These are phyloP conservation scores for Cabera pusaria DNA, from an alignment of 2,888 invertebrate species.

Conservation along the genomic window DNA sequence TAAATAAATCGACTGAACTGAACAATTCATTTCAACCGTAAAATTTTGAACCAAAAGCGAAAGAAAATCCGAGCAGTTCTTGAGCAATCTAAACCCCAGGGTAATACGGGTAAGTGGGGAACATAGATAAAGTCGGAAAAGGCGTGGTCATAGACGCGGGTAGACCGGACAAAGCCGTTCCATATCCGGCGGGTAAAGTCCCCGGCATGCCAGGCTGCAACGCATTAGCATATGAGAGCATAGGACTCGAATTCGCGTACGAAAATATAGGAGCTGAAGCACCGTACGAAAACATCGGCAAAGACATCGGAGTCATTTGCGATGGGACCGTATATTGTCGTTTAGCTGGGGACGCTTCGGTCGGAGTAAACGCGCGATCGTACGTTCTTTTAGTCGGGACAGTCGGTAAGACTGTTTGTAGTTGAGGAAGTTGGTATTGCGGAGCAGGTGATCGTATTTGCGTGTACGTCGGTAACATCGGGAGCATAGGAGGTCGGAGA, in stretches of 20 bases:
- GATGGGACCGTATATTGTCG: constrained; percentile 66
- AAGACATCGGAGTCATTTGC: constrained; percentile 65
- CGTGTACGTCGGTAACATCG: constrained; percentile 56
- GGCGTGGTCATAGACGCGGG: constrained; percentile 50
- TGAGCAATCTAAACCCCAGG: constrained; percentile 31
- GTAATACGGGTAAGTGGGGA: constrained; percentile 62
- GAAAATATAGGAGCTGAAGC: constrained; percentile 68
- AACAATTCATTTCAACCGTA: too few species aligned
- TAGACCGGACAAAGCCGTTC: constrained; percentile 56
- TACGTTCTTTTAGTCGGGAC: constrained; percentile 87
- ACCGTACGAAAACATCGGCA: constrained; percentile 82
- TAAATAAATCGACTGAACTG: too few species aligned
- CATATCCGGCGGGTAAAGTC: constrained; percentile 62
- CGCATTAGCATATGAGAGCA: constrained; percentile 60
- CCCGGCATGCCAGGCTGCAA: constrained; percentile 54
- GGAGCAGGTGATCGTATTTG: constrained; percentile 49
- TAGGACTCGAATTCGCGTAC: constrained; percentile 64
- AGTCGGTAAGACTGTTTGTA: constrained; percentile 68
- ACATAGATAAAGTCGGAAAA: constrained; percentile 60
- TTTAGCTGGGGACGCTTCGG: constrained; percentile 72
- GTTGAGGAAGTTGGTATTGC: constrained; percentile 44
- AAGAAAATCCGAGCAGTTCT: not conserved
- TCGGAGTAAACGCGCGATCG: constrained; percentile 87
- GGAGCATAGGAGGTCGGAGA: constrained; percentile 59
- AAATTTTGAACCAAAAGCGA: too few species aligned